phyloP scores from a whole-genome alignment of 2,113 vertebrate genomes.

The Peucedramus taeniatus region DNA sequence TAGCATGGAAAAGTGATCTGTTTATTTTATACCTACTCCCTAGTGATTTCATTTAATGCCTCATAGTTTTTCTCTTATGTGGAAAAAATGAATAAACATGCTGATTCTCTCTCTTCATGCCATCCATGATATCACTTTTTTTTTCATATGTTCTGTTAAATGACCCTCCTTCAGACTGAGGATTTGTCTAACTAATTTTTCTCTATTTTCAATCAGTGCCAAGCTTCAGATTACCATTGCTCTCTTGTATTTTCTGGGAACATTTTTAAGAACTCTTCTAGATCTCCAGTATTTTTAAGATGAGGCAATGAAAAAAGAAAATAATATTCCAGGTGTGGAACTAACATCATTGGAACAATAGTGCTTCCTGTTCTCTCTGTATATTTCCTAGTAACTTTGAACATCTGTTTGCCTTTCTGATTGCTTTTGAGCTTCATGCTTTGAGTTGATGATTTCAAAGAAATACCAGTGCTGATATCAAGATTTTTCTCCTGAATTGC shows the following conservation, averaged over 20 bases:
- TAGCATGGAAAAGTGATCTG: neutral
- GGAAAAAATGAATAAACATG: neutral
- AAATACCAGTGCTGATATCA: neutral
- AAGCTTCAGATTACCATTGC: neutral
- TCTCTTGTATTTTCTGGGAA: neutral
- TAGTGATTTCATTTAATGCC: neutral
- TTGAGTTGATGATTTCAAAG: neutral
- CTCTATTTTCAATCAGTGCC: neutral
- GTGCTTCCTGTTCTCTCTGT: neutral
- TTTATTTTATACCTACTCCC: neutral
- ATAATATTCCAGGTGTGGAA: neutral
- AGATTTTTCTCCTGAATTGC: neutral
- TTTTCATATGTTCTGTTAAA: neutral
- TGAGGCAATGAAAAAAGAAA: neutral
- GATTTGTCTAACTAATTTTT: neutral
- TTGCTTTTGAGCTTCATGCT: neutral
- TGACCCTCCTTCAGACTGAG: neutral
- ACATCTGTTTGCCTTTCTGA: neutral
- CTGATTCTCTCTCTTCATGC: neutral
- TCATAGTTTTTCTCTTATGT: neutral
- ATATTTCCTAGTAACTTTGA: neutral
- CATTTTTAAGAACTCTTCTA: neutral
- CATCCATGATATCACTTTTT: neutral
- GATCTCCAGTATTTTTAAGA: neutral
- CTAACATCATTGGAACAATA: fast-evolving